Percentiles rank a stretch among this genome's conserved stretches.
Evolutionary conservation across 2,888 invertebrate genomes (phyloP).

Genomic region (Chaitophorus viminalis): DNA sequence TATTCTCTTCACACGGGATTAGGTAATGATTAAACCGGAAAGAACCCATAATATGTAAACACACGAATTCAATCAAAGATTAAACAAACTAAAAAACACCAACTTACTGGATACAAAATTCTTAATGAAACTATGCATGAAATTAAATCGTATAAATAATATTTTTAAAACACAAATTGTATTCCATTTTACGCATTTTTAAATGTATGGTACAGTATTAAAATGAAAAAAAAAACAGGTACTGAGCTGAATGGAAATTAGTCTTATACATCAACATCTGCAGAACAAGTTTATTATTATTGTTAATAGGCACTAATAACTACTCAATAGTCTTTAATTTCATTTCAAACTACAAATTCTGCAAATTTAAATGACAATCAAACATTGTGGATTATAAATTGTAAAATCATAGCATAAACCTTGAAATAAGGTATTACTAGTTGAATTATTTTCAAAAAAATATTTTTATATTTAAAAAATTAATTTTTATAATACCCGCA

Average conservation of each 20-base stretch:
- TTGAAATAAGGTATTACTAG: too few species aligned
- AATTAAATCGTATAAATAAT: background rate
- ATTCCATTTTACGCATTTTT: background rate
- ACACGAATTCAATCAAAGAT: background rate
- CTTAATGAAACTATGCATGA: background rate
- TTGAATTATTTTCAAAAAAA: too few species aligned
- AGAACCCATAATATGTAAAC: constrained; percentile 12
- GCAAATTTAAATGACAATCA: background rate
- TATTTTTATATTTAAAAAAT: too few species aligned
- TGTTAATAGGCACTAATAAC: background rate
- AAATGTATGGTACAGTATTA: background rate
- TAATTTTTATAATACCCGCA: too few species aligned
- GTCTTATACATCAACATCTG: background rate
- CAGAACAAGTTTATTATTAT: constrained; percentile 4
- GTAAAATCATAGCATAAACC: too few species aligned
- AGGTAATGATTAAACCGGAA: constrained; percentile 12
- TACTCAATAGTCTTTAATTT: background rate
- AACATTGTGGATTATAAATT: background rate
- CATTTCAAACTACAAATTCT: background rate
- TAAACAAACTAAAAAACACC: constrained; percentile 8
- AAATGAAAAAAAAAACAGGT: background rate
- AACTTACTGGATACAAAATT: background rate
- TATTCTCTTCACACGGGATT: constrained; percentile 15
- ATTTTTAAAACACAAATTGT: background rate
- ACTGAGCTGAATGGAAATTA: background rate